These are phyloP conservation scores for Clavelina lepadiformis DNA, from an alignment of 23 tunicate species.

Conservation along the genomic window DNA sequence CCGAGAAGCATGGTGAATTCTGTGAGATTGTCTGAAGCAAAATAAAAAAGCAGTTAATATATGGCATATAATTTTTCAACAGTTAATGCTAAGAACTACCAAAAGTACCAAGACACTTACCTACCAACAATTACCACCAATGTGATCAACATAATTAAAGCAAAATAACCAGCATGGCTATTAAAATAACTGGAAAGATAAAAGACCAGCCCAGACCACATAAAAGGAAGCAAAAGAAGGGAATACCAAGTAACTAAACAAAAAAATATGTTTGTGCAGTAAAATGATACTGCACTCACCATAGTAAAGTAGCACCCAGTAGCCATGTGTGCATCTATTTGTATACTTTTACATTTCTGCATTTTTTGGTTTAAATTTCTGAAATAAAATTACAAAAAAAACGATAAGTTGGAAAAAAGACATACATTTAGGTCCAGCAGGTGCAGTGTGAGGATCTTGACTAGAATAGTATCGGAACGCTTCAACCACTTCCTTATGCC, in stretches of 20 bases:
- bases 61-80: too few species aligned
- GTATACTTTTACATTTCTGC: too few species aligned
- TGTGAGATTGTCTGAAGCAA: conserved; percentile 48
- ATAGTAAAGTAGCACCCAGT: too few species aligned
- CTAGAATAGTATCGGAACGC: conserved; percentile 24
- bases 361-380: too few species aligned
- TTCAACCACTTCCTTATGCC: conserved; percentile 23
- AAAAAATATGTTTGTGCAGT: too few species aligned
- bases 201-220: conserved; percentile 35
- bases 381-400: too few species aligned
- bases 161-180: conserved; percentile 42
- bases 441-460: conserved; percentile 16
- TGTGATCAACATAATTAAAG: conserved; percentile 6
- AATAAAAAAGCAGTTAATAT: not conserved
- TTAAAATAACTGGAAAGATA: conserved; percentile 13
- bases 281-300: too few species aligned
- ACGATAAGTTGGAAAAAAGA: too few species aligned
- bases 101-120: conserved; percentile 20
- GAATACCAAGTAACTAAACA: conserved; percentile 46
- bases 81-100: too few species aligned
- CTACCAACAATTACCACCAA: conserved; percentile 22
- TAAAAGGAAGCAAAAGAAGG: conserved; percentile 29
- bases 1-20: conserved; percentile 53
- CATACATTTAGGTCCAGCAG: conserved; percentile 41
- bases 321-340: too few species aligned